phyloP scores from a whole-genome alignment of 30 jellyfish, hydroid and myxozoan species.

The Pelagia noctiluca region DNA sequence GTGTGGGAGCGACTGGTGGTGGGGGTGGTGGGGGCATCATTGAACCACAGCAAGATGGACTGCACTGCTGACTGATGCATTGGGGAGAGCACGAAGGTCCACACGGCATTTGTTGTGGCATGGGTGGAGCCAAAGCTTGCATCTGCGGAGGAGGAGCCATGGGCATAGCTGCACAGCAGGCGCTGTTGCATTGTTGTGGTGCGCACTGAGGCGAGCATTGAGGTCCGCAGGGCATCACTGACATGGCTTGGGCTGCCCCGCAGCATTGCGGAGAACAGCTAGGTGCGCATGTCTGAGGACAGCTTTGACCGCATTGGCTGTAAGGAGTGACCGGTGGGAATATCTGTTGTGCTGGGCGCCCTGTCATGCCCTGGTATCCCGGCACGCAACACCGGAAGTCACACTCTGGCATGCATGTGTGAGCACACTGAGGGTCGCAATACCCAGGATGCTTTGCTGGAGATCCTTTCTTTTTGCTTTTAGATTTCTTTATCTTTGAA shows the following conservation, averaged over 20 bases:
- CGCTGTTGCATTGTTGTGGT: conserved; percentile 58
- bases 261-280: conserved; percentile 86
- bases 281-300: conserved; percentile 94
- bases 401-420: conserved; percentile 90
- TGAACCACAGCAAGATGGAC: conserved; percentile 49
- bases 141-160: conserved; percentile 62
- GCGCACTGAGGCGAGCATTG: conserved; percentile 67
- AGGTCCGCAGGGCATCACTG: conserved; percentile 70
- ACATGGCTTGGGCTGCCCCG: conserved; percentile 51
- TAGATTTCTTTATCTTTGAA: conserved; percentile 46
- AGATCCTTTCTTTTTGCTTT: conserved; percentile 16
- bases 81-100: conserved; percentile 52
- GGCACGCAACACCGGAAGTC: conserved; percentile 96
- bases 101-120: conserved; percentile 63
- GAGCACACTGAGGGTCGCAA: conserved; percentile 95
- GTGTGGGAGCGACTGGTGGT: conserved; percentile 44
- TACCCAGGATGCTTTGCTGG: conserved; percentile 66
- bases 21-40: conserved; percentile 62
- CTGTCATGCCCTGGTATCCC: conserved; percentile 74
- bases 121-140: conserved; percentile 47
- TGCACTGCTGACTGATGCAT: conserved; percentile 49
- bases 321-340: conserved; percentile 70
- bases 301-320: conserved; percentile 84
- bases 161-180: conserved; percentile 73
- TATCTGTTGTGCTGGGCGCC: conserved; percentile 68